Conservation (phyloP, 1,140 invertebrate genomes). For the Andricus grossulariae region DNA sequence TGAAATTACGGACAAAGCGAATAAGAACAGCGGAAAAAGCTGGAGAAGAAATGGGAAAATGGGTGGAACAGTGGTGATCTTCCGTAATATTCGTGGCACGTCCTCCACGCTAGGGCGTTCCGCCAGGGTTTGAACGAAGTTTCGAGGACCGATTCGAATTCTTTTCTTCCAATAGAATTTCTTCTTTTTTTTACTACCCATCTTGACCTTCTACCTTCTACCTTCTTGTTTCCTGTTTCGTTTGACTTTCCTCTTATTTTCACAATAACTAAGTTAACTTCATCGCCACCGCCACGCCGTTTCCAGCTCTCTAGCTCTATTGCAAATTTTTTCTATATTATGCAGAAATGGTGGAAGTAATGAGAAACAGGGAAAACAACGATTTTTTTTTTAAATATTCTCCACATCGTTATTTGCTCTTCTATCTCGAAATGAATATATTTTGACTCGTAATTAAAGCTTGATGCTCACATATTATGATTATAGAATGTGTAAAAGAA, state of each 20-base stretch:
- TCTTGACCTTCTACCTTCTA: background rate
- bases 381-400: too few species aligned
- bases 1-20: constrained; percentile 57
- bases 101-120: constrained; percentile 48
- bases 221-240: constrained; percentile 2
- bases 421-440: too few species aligned
- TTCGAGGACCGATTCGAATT: constrained; percentile 53
- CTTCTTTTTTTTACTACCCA: constrained; percentile 38
- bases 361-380: too few species aligned
- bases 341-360: too few species aligned
- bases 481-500: too few species aligned
- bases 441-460: too few species aligned
- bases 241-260: constrained; percentile 26
- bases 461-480: too few species aligned
- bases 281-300: background rate
- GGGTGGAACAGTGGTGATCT: constrained; percentile 53
- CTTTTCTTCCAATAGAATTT: constrained; percentile 38
- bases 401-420: too few species aligned
- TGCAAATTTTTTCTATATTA: too few species aligned
- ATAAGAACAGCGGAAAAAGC: constrained; percentile 46
- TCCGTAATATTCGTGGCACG: constrained; percentile 58
- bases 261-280: background rate
- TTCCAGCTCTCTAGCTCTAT: background rate
- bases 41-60: constrained; percentile 47
- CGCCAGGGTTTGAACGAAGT: constrained; percentile 45